phyloP scores from a whole-genome alignment of 2,888 invertebrate genomes.

The Lepidochrysops patricia region DNA sequence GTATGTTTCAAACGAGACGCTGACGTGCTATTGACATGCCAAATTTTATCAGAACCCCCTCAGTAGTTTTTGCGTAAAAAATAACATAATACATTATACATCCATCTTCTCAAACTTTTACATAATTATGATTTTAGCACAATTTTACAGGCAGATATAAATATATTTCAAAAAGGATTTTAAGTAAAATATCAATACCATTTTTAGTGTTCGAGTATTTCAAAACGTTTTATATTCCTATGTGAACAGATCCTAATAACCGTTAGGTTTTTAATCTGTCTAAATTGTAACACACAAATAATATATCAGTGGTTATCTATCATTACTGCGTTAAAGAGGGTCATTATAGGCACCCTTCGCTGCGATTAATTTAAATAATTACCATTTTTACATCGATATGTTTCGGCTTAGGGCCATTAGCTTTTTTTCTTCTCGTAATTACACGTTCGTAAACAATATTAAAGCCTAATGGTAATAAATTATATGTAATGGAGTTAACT shows the following conservation, averaged over 20 bases:
- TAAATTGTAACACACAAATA: background rate
- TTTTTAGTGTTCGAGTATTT: too few relatives aligned
- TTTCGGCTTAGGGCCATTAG: conserved; percentile 44
- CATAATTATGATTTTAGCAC: too few relatives aligned
- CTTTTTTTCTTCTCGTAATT: conserved; percentile 36
- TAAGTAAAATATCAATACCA: too few relatives aligned
- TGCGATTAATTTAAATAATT: conserved; percentile 59
- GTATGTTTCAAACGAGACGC: too few relatives aligned
- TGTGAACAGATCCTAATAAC: background rate
- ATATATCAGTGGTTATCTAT: background rate
- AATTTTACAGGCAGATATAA: too few relatives aligned
- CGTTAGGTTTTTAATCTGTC: conserved; percentile 1
- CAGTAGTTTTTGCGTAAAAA: too few relatives aligned
- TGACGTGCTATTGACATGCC: too few relatives aligned
- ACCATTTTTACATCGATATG: conserved; percentile 44
- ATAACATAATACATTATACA: too few relatives aligned
- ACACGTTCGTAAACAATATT: conserved; percentile 37
- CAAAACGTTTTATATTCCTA: background rate
- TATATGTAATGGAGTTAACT: conserved; percentile 35
- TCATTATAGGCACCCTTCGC: background rate
- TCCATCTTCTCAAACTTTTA: too few relatives aligned
- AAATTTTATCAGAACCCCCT: too few relatives aligned
- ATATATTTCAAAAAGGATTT: too few relatives aligned
- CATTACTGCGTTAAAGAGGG: conserved; percentile 5
- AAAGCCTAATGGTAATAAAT: conserved; percentile 36